A percentile compares a stretch with the other conserved stretches of the same genome.
Conservation (phyloP, 2,888 invertebrate genomes). For the Ceramica pisi region DNA sequence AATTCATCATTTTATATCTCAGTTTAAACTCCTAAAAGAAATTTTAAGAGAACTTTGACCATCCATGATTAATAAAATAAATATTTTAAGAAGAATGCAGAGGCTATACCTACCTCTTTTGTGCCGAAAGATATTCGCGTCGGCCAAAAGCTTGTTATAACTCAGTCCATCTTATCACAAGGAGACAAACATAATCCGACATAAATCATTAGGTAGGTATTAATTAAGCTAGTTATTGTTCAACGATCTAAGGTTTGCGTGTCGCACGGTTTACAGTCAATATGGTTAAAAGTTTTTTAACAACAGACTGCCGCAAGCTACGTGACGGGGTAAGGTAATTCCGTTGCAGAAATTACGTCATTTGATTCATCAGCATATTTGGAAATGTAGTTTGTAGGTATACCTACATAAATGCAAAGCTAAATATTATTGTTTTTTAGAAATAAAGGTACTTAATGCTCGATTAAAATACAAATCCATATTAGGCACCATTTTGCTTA, state of each 20-base stretch:
- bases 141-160: background rate
- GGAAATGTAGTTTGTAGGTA: background rate
- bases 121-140: background rate
- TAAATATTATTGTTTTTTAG: background rate
- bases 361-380: constrained; percentile 22
- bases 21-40: too few relatives aligned
- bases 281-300: constrained; percentile 25
- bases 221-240: constrained; percentile 24
- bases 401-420: background rate
- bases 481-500: background rate
- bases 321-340: constrained; percentile 27
- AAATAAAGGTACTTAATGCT: background rate
- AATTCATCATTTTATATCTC: background rate
- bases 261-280: constrained; percentile 29
- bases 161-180: background rate
- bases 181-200: constrained; percentile 18
- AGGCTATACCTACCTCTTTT: background rate
- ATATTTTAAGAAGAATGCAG: background rate
- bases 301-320: constrained; percentile 14
- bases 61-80: too few relatives aligned
- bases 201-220: constrained; percentile 1
- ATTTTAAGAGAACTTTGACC: background rate
- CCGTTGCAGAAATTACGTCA: constrained; percentile 33
- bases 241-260: constrained; percentile 33
- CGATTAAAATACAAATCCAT: background rate